Base-by-base conservation (phyloP, 1,140 invertebrate species). In the Bombus breviceps region DNA sequence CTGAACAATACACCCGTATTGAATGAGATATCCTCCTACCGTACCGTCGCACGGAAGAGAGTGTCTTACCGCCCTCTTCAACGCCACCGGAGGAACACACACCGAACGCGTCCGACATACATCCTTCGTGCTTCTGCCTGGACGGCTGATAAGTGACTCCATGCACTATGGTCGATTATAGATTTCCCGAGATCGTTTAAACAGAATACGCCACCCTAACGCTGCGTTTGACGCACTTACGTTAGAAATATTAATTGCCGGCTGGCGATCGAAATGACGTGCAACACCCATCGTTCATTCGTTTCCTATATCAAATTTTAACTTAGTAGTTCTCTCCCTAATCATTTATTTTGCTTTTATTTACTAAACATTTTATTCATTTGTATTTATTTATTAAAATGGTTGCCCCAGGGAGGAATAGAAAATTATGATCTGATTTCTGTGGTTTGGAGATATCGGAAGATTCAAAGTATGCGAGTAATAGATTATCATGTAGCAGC, bases 1-100 rank as follows among this genome's bases (percentile, higher is more conserved):
- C 88, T 75, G 94, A 95, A 95, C 95, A 95, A 95, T 95, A 94
- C 94, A 81, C 95, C 94, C 95, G 92, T 95, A 95, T 95, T 95
- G 94, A 95, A 95, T 95, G 92, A 94, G 92, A 93, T 93, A 94
- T 92, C 91, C 93, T 94, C 91, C 92, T 79, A 82, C 86, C 81
- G 69, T 86, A 82, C 85, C 79, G 85, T 80, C 88, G 85, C 74
- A 53, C 76, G 66, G 83, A 88, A 84, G 75, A 91, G 90, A 85
- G 90, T 92, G 91, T 92, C 91, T 92, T 92, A 89, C 91, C 85
- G 74, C 83, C 82, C 85, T 81, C 71, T 69, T 64, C 83, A 75
- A 82, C 59, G 86, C 81, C 64, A 43, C 68, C 71, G 39, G 15
- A 62, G 83, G 69, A 90, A 88, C 83, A 86, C 77, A 80, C 59